phyloP scores from a whole-genome alignment of 2,113 vertebrate genomes.

The Nothobranchius furzeri region DNA sequence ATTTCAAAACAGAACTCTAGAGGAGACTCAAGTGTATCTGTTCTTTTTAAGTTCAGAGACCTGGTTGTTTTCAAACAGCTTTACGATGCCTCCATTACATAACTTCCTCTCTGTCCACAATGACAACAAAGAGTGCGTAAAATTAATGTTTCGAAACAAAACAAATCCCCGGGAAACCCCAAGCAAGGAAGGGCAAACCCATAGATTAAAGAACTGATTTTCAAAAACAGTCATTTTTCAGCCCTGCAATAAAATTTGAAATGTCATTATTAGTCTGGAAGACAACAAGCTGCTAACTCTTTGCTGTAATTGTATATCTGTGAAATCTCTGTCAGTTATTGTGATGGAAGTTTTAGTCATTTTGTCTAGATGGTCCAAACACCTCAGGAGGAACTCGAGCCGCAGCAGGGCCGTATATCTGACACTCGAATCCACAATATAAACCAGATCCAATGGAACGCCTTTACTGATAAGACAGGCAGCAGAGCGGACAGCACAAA shows the following conservation, averaged over 20 bases:
- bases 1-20: conserved; percentile 50
- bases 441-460: conserved; percentile 64
- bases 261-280: background rate
- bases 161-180: conserved; percentile 58
- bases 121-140: conserved; percentile 79
- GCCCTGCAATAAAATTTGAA: background rate
- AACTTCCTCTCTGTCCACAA: conserved; percentile 70
- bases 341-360: background rate
- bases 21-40: conserved; percentile 69
- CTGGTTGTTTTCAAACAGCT: conserved; percentile 67
- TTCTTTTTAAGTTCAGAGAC: conserved; percentile 66
- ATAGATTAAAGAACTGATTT: conserved; percentile 21
- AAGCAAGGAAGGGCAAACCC: conserved; percentile 36
- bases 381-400: conserved; percentile 52
- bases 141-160: conserved; percentile 80
- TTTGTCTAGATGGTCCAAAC: conserved; percentile 54
- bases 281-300: background rate
- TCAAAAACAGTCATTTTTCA: conserved; percentile 2
- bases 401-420: conserved; percentile 60
- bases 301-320: background rate
- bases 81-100: conserved; percentile 76
- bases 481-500: conserved; percentile 43
- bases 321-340: background rate
- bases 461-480: conserved; percentile 69
- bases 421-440: conserved; percentile 43